These are phyloP conservation scores for Leptoteleia sp. DNA, from an alignment of 1,140 invertebrate genomes.

Conservation along the genomic window DNA sequence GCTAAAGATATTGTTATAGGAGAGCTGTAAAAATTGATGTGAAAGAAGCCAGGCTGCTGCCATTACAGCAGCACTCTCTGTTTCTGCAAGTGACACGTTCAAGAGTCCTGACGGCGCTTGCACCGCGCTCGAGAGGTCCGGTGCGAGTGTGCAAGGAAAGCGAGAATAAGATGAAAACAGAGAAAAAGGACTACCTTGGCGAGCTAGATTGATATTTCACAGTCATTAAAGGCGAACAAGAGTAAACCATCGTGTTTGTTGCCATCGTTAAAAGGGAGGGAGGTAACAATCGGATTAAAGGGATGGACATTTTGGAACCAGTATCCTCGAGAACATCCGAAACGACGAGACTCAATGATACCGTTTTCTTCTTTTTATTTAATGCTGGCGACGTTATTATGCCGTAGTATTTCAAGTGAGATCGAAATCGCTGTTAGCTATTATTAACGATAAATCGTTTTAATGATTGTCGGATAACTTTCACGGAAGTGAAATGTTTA, in stretches of 20 bases:
- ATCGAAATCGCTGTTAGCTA: neutral
- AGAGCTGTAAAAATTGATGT: slow-evolving; percentile 63
- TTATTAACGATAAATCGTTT: slow-evolving; percentile 4
- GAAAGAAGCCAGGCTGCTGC: slow-evolving; percentile 50
- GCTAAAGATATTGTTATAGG: slow-evolving; percentile 47
- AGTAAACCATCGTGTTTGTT: slow-evolving; percentile 45
- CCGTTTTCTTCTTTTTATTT: slow-evolving; percentile 8
- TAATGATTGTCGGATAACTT: slow-evolving; percentile 4
- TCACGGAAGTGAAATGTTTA: neutral
- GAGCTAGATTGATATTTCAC: slow-evolving; percentile 62
- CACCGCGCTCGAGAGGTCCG: slow-evolving; percentile 39
- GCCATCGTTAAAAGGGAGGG: slow-evolving; percentile 19
- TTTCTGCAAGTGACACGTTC: slow-evolving; percentile 70
- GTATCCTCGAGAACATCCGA: slow-evolving; percentile 15
- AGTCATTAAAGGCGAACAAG: slow-evolving; percentile 60
- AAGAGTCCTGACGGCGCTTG: slow-evolving; percentile 60
- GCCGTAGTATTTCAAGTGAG: neutral
- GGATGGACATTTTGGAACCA: slow-evolving; percentile 37
- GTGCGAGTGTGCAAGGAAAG: slow-evolving; percentile 46
- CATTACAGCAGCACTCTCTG: slow-evolving; percentile 60
- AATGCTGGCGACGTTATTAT: slow-evolving; percentile 3
- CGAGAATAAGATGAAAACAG: slow-evolving; percentile 60
- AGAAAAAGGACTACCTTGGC: slow-evolving; percentile 61
- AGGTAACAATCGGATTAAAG: slow-evolving; percentile 38
- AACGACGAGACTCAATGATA: slow-evolving; percentile 5